Base-by-base conservation (phyloP, 1,140 invertebrate genomes). In the Holcopasites calliopsidis region DNA sequence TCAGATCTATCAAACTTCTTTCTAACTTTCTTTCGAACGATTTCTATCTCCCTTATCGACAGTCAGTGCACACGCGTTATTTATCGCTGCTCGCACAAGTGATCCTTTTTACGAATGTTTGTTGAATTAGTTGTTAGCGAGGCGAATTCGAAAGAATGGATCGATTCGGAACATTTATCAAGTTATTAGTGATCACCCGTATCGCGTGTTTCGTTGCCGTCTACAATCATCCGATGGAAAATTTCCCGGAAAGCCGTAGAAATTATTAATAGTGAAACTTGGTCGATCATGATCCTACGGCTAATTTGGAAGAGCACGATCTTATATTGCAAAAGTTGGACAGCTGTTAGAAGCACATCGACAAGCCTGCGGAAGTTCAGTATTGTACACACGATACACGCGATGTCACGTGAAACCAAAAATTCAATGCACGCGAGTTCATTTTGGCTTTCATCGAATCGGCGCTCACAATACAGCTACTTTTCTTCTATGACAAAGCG, bases 321-420 rank as follows among this genome's bases (percentile, higher is more conserved):
- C 21, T 5, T 47, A 50, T 50, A 61, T 71, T 61, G 44, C 33
- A 23, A 50, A 61, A 71, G 55, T 60, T 71, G 10, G 40, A 1
- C 1, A 35, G 31, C 61, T 71, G 47, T 71, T 50, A 13, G 31
- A 62, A 49, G 33, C 61, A 52, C 42, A 58, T 52, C 13, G 69
- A 72, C n/a, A 5, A 40, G 23, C 0, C 0, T 5, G 1, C 3
- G 23, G 23, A 61, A 61, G 23, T 60, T 38, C 11, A 21, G 1
- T 1, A 28, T 16, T 13, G 26, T 5, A 10, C 16, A 1, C 1
- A 10, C 21, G 40, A 42, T 38, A 3, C 33, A 23, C 21, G 40
- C 40, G 8, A 71, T 16, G 11, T n/a, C 8, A 3, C 0, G n/a
- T 13, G 18, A 35, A 38, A 13, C 3, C 13, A 4, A n/a, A 11